Conservation (phyloP, 92 coral and sea anemone genomes). For the Epizoanthus illoricatus region DNA sequence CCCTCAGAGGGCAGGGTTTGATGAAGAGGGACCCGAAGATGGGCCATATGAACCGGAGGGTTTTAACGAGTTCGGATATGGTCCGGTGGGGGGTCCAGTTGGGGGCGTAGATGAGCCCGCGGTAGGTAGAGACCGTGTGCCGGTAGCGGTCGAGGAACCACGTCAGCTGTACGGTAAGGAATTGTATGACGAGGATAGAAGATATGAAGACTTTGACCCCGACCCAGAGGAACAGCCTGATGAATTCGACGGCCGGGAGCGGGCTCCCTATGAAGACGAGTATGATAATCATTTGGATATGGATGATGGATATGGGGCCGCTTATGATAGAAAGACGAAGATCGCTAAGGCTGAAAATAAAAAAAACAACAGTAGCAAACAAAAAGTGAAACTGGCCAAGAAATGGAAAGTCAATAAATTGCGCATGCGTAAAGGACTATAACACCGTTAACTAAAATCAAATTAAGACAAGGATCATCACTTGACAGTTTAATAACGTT, state of each 20-base stretch:
- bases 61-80: constrained; percentile 32
- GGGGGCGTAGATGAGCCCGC: constrained; percentile 67
- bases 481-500: too few species aligned
- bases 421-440: constrained; percentile 4
- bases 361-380: constrained; percentile 17
- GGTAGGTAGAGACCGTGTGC: constrained; percentile 76
- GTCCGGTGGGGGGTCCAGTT: constrained; percentile 17
- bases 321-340: constrained; percentile 72
- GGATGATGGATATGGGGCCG: constrained; percentile 69
- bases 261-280: constrained; percentile 49
- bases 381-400: background rate
- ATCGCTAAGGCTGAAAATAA: constrained; percentile 61
- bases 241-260: constrained; percentile 24
- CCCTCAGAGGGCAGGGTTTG: constrained; percentile 35
- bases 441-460: background rate
- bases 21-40: constrained; percentile 39
- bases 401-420: background rate
- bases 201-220: constrained; percentile 59
- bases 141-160: constrained; percentile 54
- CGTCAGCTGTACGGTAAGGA: constrained; percentile 36
- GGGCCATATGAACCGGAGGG: constrained; percentile 55
- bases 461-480: too few species aligned
- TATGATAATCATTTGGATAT: constrained; percentile 54
- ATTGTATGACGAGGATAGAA: constrained; percentile 61
- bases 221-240: constrained; percentile 47